These are phyloP conservation scores for Jacana jacana DNA, from an alignment of 2,113 vertebrate genomes.

Conservation along the genomic window DNA sequence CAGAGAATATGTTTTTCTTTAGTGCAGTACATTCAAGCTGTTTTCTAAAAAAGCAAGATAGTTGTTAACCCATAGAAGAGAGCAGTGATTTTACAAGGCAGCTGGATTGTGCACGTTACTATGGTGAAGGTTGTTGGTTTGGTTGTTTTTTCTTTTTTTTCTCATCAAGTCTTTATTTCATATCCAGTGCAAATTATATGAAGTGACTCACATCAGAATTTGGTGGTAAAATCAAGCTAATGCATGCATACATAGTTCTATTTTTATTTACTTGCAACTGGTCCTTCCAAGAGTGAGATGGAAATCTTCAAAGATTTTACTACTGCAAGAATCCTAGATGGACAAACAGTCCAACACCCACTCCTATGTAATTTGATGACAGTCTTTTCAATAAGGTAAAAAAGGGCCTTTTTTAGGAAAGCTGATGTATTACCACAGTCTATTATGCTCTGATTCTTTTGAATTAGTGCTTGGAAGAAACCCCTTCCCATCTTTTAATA, in stretches of 20 bases:
- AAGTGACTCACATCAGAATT: constrained; percentile 31
- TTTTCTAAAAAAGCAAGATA: constrained; percentile 35
- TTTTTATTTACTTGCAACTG: constrained; percentile 13
- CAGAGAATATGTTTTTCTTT: constrained; percentile 36
- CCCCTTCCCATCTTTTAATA: neutral
- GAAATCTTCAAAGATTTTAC: neutral
- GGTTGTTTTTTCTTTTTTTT: neutral
- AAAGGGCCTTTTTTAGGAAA: constrained; percentile 30
- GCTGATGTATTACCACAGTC: neutral
- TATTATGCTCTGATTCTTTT: constrained; percentile 4
- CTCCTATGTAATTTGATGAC: neutral
- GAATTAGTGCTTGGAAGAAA: neutral
- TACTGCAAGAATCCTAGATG: neutral
- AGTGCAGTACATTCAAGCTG: constrained; percentile 40
- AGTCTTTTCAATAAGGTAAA: neutral
- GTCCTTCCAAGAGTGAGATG: neutral
- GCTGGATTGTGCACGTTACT: constrained; percentile 28
- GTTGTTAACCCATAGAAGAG: constrained; percentile 37
- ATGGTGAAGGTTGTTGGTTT: constrained; percentile 48
- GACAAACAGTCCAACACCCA: neutral
- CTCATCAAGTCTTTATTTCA: constrained; percentile 27
- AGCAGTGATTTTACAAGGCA: constrained; percentile 11
- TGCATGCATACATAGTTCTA: neutral
- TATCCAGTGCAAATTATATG: constrained; percentile 28
- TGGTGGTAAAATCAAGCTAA: constrained; percentile 23